Evolutionary conservation across 2,888 invertebrate genomes (phyloP).

Genomic region (Apamea monoglypha): DNA sequence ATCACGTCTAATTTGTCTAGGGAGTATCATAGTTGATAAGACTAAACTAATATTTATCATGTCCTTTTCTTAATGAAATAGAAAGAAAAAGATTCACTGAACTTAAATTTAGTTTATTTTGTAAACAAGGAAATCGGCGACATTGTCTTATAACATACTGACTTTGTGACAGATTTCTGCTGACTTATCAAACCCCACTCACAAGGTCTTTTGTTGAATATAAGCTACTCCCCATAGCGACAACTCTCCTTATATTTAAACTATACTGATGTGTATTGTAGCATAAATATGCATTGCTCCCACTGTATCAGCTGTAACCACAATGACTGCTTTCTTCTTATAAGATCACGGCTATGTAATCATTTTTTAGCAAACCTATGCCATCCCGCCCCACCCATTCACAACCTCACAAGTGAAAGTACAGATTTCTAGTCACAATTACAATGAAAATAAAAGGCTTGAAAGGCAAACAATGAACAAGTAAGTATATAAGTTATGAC

Average conservation of each 20-base stretch:
- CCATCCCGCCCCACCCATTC: slow-evolving; percentile 18
- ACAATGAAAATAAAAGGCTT: slow-evolving; percentile 7
- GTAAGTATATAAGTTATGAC: neutral
- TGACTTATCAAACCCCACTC: neutral
- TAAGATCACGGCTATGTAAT: neutral
- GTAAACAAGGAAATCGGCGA: too few relatives aligned
- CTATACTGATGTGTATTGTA: neutral
- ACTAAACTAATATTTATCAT: too few relatives aligned
- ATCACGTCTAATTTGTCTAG: too few relatives aligned
- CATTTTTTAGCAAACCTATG: neutral
- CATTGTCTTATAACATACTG: neutral
- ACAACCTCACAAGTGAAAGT: slow-evolving; percentile 37
- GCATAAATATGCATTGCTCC: neutral
- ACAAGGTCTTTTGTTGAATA: neutral
- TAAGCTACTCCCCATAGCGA: neutral
- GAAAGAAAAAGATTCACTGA: too few relatives aligned
- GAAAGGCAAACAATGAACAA: neutral
- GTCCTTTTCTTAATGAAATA: too few relatives aligned
- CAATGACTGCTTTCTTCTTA: neutral
- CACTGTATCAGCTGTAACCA: neutral
- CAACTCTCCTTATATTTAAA: neutral
- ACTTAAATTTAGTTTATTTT: too few relatives aligned
- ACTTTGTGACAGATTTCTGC: slow-evolving; percentile 28
- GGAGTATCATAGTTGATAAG: too few relatives aligned
- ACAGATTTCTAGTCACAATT: neutral